A percentile compares a stretch with the other conserved stretches of the same genome.
Evolutionary conservation across 2,888 invertebrate genomes (phyloP).

Genomic region (Drosophila cognata): DNA sequence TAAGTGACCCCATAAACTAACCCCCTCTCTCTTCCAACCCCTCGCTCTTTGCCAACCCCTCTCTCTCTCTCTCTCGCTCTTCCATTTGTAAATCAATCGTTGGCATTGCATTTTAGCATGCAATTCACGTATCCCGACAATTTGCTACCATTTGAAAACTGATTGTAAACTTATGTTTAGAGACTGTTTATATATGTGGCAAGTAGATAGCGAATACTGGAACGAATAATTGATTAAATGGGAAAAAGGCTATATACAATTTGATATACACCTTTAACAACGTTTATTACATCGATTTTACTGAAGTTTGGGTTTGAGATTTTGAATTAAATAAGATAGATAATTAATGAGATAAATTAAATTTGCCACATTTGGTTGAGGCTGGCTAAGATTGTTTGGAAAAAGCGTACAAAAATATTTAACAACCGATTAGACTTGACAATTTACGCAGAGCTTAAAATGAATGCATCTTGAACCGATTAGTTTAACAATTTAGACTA

Average conservation of each 20-base stretch:
- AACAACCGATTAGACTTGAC: neutral
- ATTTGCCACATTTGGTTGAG: neutral
- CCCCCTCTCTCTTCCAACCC: neutral
- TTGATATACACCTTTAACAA: neutral
- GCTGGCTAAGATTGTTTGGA: rapidly evolving
- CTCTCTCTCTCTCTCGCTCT: no score
- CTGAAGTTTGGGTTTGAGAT: neutral
- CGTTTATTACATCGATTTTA: neutral
- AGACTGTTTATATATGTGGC: neutral
- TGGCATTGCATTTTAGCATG: conserved; percentile 8
- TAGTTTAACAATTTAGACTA: neutral
- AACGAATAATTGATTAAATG: neutral
- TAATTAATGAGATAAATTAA: neutral
- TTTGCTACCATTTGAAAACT: no score
- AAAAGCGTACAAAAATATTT: neutral
- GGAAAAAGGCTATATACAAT: neutral
- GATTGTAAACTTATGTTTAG: neutral
- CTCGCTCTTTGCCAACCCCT: neutral
- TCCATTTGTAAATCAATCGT: neutral
- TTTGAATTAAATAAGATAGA: neutral
- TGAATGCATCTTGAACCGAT: neutral
- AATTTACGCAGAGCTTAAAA: neutral
- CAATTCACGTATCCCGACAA: neutral
- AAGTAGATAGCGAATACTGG: neutral
- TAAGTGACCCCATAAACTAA: conserved; percentile 1